Evolutionary conservation across 2,888 invertebrate genomes (phyloP).

Genomic region (Morinoia aosen): DNA sequence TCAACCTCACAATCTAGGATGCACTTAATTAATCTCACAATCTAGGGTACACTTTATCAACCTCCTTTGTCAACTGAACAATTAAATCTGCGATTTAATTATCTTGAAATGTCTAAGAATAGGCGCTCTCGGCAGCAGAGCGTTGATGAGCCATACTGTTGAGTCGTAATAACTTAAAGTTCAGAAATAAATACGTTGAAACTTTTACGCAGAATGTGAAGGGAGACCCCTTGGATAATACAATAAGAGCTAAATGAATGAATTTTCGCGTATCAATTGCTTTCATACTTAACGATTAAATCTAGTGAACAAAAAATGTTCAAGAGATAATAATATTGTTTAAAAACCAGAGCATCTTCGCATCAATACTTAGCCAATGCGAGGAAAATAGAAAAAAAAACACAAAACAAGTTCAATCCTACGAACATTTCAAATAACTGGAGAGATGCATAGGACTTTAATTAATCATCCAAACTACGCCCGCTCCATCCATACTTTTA

Average conservation of each 20-base stretch:
- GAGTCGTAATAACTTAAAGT: background rate
- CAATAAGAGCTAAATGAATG: too few species aligned
- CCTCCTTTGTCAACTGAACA: background rate
- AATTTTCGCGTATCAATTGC: too few species aligned
- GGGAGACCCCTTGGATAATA: too few species aligned
- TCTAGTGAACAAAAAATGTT: too few species aligned
- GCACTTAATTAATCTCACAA: too few species aligned
- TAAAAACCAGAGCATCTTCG: background rate
- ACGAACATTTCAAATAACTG: background rate
- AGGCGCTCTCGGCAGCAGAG: background rate
- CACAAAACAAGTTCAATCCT: background rate
- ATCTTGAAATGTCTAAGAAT: background rate
- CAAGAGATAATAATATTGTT: too few species aligned
- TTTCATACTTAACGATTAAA: too few species aligned
- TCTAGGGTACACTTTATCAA: too few species aligned
- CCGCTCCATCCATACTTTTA: background rate
- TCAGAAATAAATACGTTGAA: background rate
- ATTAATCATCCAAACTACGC: background rate
- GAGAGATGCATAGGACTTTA: background rate
- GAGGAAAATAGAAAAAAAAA: background rate
- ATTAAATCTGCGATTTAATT: background rate
- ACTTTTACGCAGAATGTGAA: background rate
- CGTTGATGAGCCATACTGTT: background rate
- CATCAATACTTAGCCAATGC: background rate
- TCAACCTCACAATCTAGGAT: too few species aligned